A percentile compares a stretch with the other conserved stretches of the same genome.
Evolutionary conservation across 2,113 vertebrate genomes (phyloP).

Genomic region (Turnix velox): DNA sequence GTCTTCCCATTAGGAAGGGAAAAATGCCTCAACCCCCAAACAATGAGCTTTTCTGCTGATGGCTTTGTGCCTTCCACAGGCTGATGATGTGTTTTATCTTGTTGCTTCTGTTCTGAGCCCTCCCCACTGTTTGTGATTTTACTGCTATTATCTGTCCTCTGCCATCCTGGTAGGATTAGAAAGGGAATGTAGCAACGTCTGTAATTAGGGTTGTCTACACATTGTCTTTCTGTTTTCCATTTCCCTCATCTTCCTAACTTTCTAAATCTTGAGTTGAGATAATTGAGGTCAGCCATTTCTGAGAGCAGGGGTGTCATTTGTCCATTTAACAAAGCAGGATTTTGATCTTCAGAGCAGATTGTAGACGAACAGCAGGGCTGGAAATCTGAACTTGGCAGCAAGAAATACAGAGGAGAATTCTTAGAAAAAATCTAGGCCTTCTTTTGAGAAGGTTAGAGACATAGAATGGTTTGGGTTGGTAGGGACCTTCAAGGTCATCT

Average conservation of each 20-base stretch:
- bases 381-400: not conserved
- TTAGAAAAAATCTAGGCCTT: rapidly evolving
- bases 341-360: not conserved
- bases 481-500: no score
- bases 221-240: not conserved
- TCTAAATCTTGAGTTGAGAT: not conserved
- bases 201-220: conserved; percentile 27
- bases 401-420: not conserved
- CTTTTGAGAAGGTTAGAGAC: not conserved
- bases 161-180: not conserved
- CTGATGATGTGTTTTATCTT: conserved; percentile 39
- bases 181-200: not conserved
- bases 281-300: not conserved
- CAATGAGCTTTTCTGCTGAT: not conserved
- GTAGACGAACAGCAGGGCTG: not conserved
- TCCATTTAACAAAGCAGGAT: not conserved
- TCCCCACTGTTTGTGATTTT: conserved; percentile 38
- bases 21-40: not conserved
- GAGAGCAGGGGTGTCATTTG: not conserved
- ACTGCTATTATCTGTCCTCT: conserved; percentile 51
- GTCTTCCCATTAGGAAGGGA: conserved; percentile 14
- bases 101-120: not conserved
- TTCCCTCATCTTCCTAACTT: not conserved
- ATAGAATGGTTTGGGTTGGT: no score
- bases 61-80: conserved; percentile 4